Evolutionary conservation across 1,140 invertebrate genomes (phyloP), one percentile per base, ranked within the genome.

Genomic region (Atta texana): DNA sequence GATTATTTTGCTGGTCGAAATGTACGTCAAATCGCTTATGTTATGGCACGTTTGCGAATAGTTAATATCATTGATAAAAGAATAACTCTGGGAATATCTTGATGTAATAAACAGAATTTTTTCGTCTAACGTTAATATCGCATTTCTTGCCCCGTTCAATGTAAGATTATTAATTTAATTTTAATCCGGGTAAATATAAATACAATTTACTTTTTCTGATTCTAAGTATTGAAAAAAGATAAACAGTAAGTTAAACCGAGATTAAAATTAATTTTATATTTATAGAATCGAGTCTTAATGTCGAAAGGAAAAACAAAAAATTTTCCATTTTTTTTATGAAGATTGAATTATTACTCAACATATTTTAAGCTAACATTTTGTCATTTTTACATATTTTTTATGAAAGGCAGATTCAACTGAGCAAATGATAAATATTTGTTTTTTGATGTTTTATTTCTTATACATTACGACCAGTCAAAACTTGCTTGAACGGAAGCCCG

Each of bases 401-500:
- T 16, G 6, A 57, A 8, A 24, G n/a, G 12, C 14, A 75, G 14
- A 75, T 75, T 75, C 3, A 57, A 57, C 14, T 75, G 55, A 21
- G 12, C 53, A 75, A 24, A 75, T 34, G 3, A 57, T 74, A 55
- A 34, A 57, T 59, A 7, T 57, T 57, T n/a, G 14, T 8, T 57
- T 34, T 14, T n/a, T 34, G 7, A 34, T 55, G 16, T 57, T 39
- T 21, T 75, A 57, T 39, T 61, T 63, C 53, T 18, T 53, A 10
- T 31, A 44, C 72, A 74, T 86, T 34, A 59, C 55, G 55, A 86
- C 34, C 44, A 74, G 51, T 44, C 21, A 18, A 82, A 72, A 84
- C 18, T 78, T 87, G 63, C 51, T 71, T 66, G 31, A 90, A 90
- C 80, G 88, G 88, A 86, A 90, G 86, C 81, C 88, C 88, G 21